Conservation (phyloP, 23 tunicate species). For the Oikopleura vanhoeffeni region DNA sequence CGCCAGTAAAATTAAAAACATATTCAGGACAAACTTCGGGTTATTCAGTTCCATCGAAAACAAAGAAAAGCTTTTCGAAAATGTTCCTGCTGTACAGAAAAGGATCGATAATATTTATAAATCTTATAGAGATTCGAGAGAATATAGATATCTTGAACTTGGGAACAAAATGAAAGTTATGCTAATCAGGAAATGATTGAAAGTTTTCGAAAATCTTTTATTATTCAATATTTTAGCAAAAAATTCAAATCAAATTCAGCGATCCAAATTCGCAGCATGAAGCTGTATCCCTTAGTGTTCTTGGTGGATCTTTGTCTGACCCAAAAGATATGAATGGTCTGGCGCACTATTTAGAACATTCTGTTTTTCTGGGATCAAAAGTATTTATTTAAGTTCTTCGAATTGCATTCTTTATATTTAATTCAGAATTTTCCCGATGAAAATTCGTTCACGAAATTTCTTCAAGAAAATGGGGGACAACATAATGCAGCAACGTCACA, state of each 20-base stretch:
- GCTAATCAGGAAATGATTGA: not conserved
- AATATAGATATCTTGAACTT: not conserved
- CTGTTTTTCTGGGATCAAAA: conserved; percentile 9
- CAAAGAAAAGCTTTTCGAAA: no score
- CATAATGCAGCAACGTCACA: not conserved
- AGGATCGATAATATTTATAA: not conserved
- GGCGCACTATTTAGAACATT: not conserved
- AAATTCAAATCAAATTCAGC: no score
- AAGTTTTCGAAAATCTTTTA: no score
- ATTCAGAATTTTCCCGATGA: not conserved
- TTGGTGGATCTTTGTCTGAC: not conserved
- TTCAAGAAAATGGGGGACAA: not conserved
- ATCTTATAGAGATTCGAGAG: not conserved
- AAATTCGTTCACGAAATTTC: not conserved
- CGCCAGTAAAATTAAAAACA: no score
- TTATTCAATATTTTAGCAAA: no score
- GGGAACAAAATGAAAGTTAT: conserved; percentile 9
- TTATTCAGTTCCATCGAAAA: no score
- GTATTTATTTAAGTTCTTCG: no score
- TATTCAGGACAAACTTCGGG: no score
- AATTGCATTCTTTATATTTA: no score
- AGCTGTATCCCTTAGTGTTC: not conserved
- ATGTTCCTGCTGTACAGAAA: not conserved
- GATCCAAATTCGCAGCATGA: not conserved
- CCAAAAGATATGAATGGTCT: not conserved